Conservation (phyloP, 2,113 vertebrate genomes). For the human region GRCh38 chr1:231796501-231797000, state of each 20-base stretch:
- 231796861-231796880: neutral
- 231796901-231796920: neutral
- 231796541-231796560: neutral
- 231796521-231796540: neutral
- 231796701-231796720: neutral
- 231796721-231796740: neutral
- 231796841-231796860: neutral
- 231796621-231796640: no score
- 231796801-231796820: neutral
- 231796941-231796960: neutral
- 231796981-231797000: neutral
- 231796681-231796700: fast-evolving
- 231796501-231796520: neutral
- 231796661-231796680: neutral
- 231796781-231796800: neutral
- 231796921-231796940: neutral
- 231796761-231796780: neutral
- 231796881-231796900: neutral
- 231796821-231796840: neutral
- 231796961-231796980: neutral
- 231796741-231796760: neutral
- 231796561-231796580: neutral
- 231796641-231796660: neutral
- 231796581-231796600: neutral
- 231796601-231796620: neutral